Percentiles rank a stretch among this genome's conserved stretches.
Conservation (phyloP, 1,140 invertebrate genomes). For the Ostrea edulis region DNA sequence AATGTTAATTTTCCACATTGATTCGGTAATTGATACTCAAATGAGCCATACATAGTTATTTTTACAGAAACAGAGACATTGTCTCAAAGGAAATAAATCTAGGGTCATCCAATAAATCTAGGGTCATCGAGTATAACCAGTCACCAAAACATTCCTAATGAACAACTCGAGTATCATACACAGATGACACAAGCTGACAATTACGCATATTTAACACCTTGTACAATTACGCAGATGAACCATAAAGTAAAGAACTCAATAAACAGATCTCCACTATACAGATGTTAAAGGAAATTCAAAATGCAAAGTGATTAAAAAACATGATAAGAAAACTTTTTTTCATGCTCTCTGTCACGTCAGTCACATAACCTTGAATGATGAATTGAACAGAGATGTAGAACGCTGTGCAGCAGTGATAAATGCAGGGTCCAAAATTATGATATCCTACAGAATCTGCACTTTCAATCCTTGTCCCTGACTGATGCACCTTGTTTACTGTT, state of each 20-base stretch:
- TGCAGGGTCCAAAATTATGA: background rate
- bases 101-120: background rate
- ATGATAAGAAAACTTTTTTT: background rate
- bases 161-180: background rate
- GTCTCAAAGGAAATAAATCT: background rate
- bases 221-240: too few species aligned
- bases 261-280: background rate
- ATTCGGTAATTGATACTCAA: background rate
- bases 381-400: background rate
- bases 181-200: background rate
- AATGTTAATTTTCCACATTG: background rate
- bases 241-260: background rate
- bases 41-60: background rate
- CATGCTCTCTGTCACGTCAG: conserved; percentile 6
- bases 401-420: background rate
- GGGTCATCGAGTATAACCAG: background rate
- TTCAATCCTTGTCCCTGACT: background rate
- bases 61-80: background rate
- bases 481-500: too few species aligned
- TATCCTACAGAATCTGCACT: background rate
- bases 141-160: background rate
- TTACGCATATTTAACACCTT: background rate
- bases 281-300: background rate
- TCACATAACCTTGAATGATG: background rate
- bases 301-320: background rate